Conservation (phyloP, 1,140 invertebrate genomes). For the Scylla paramamosain region DNA sequence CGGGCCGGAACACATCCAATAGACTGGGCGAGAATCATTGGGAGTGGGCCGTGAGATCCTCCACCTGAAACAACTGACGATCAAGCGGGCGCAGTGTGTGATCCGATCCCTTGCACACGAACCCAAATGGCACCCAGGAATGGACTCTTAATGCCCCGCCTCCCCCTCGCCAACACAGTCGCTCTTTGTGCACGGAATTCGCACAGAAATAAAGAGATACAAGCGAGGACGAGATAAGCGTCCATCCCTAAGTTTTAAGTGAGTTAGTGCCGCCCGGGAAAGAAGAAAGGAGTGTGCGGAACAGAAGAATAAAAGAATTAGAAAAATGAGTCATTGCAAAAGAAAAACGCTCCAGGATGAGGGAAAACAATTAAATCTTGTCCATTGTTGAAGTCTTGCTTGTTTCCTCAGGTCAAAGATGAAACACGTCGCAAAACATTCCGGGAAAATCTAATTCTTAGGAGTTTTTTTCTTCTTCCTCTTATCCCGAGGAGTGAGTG, state of each 20-base stretch:
- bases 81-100: constrained; percentile 74
- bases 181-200: constrained; percentile 7
- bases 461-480: constrained; percentile 36
- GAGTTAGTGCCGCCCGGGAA: not conserved
- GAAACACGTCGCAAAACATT: constrained; percentile 61
- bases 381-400: constrained; percentile 68
- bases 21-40: constrained; percentile 75
- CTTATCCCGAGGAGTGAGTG: not conserved
- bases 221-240: not conserved
- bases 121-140: constrained; percentile 71
- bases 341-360: constrained; percentile 38
- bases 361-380: constrained; percentile 72
- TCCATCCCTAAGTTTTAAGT: not conserved
- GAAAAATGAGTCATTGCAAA: constrained; percentile 57
- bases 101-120: constrained; percentile 74
- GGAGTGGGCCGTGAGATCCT: constrained; percentile 75
- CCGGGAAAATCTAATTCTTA: constrained; percentile 70
- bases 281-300: constrained; percentile 39
- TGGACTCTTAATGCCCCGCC: constrained; percentile 70
- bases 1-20: constrained; percentile 68
- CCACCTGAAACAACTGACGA: constrained; percentile 75
- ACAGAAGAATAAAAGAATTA: constrained; percentile 15
- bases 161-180: not conserved
- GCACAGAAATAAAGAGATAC: not conserved
- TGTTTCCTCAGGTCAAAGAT: constrained; percentile 62